Base-by-base conservation (phyloP, 2,113 vertebrate genomes). In the Myocastor coypus region DNA sequence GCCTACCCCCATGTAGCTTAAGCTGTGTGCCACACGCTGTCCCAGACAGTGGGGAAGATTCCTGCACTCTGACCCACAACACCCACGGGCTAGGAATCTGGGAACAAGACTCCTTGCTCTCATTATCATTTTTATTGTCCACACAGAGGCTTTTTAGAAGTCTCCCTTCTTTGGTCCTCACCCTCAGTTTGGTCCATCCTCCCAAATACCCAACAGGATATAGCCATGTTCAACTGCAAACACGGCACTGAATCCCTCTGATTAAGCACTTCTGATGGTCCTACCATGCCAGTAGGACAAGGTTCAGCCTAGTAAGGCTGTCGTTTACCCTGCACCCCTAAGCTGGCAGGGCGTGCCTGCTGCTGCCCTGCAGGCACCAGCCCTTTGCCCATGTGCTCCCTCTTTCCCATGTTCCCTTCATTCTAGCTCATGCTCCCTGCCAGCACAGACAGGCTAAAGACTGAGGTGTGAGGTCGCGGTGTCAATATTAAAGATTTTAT, bases 401-500 rank as follows among this genome's bases (percentile, higher is more conserved):
- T 68, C 24, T 55, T 26, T 30, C 19, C 32, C 1, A 20, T 37
- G 87, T 66, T 13, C 32, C 42, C 37, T 84, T 78, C 90, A 46
- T 55, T 82, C 16, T 84, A 11, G 9, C 4, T n/a, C 7, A 55
- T 40, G 20, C 40, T 50, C 87, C 73, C 26, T 30, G 42, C 20
- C 11, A 14, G n/a, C 32, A 59, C 8, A 61, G 84, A 28, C 9
- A 83, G 83, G 55, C 26, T 13, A 52, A 71, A 81, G 17, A 2
- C 32, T 3, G 40, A 16, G 26, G 0, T 14, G 6, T 46, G 30
- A 52, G 13, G 9, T 42, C 1, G 0, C 8, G 20, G 16, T 9
- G 13, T 81, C 77, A 55, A 30, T 78, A 13, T 52, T 66, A 84
- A 5, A 61, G 32, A 73, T 32, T 20, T 83, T 57, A 61, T 32